Evolutionary conservation across 2,797 vertebrate genomes (phyloP).

Genomic region (Rhincodon typus): DNA sequence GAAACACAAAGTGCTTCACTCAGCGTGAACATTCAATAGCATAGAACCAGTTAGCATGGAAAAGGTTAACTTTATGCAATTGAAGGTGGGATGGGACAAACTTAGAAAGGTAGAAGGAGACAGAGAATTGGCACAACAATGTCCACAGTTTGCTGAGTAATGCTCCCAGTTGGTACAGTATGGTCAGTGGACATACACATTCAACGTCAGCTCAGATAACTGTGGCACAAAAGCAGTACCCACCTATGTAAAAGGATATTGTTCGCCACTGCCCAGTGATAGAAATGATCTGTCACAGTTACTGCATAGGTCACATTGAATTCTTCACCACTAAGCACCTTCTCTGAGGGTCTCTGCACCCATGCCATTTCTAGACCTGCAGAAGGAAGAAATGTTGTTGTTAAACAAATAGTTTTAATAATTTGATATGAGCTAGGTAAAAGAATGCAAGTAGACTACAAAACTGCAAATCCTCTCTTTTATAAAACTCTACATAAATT

Average conservation of each 20-base stretch:
- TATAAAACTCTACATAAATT: too few relatives aligned
- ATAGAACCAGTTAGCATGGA: neutral
- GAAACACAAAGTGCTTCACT: neutral
- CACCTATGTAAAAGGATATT: constrained; percentile 64
- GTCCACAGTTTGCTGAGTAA: too few relatives aligned
- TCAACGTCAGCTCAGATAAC: neutral
- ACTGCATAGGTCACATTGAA: constrained; percentile 70
- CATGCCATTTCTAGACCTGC: constrained; percentile 78
- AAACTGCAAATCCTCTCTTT: too few relatives aligned
- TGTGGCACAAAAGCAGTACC: neutral
- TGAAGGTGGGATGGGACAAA: neutral
- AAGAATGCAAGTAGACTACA: too few relatives aligned
- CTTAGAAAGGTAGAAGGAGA: neutral
- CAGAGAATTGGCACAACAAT: neutral
- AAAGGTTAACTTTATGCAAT: neutral
- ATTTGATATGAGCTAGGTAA: neutral
- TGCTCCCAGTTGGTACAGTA: neutral
- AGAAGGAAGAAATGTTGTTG: constrained; percentile 39
- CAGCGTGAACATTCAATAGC: neutral
- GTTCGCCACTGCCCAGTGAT: constrained; percentile 65
- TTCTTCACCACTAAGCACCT: constrained; percentile 59
- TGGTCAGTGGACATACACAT: too few relatives aligned
- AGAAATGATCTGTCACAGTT: constrained; percentile 64
- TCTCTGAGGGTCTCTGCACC: constrained; percentile 67
- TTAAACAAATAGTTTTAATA: neutral